Evolutionary conservation across 2,113 vertebrate species (phyloP), one percentile per base, ranked within the genome.

Genomic region (Panthera uncia): DNA sequence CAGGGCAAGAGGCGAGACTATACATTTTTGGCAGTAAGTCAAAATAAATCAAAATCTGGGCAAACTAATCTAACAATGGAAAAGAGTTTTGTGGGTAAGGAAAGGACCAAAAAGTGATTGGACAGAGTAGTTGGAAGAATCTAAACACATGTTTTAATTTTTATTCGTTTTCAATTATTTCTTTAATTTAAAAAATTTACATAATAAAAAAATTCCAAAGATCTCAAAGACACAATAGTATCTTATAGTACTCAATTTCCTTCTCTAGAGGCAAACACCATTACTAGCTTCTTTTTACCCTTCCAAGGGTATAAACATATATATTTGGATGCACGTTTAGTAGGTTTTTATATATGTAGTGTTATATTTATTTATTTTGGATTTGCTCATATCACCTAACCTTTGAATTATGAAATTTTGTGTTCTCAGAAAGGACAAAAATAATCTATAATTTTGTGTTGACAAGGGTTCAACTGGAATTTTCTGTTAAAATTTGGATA

Each of bases 11-110:
- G 6, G n/a, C 74, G 13, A 74, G 55, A 85, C 33, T 81, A 25
- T 48, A 57, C 19, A 0, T 61, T 95, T 78, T 78, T 82, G 95
- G 74, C 66, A 90, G 68, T 23, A 80, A 73, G 18, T 92, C 82
- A 96, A 95, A 86, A 80, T 88, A 91, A 82, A 74, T 69, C 21
- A 79, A 94, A 83, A 71, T 16, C 31, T 18, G 66, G 27, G 12
- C 5, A 91, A 88, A 66, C 63, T 41, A 95, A 86, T 38, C 27
- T 45, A 87, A 71, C 38, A 31, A 48, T 63, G 33, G 45, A n/a
- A 71, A 57, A 81, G 11, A 36, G 33, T 15, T 69, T 91, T 95
- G 29, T 80, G 52, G 74, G 2, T 68, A 82, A 93, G 41, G 29
- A 63, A 91, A 86, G 4, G 4, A 86, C 36, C 45, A 95, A 95